Base-by-base conservation (phyloP, 1,140 invertebrate genomes). In the Drosophila sechellia region DNA sequence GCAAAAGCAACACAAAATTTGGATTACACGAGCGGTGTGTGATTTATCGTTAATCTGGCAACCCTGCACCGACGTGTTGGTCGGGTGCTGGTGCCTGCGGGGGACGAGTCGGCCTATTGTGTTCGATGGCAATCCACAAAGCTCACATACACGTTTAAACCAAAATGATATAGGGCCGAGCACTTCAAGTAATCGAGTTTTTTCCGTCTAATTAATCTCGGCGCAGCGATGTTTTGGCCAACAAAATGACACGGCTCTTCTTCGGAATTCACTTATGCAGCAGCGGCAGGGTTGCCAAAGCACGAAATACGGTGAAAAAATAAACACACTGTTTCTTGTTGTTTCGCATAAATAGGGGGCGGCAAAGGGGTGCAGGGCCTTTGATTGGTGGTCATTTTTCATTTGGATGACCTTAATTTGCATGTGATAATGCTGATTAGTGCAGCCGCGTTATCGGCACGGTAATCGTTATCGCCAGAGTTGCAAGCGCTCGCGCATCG, bases 341-440 rank as follows among this genome's bases (percentile, higher is more conserved):
- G 11, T 17, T 40, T 35, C 8, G 11, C 2, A 31, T 31, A 17
- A 5, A 13, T 13, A 35, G 25, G 15, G 22, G 49, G 15, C 46
- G 25, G 20, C 35, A 17, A 10, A 43, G 22, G 43, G 20, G 22
- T 15, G 37, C 27, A 22, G 11, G 22, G 25, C 35, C 27, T 31
- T 37, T 37, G 22, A n/a, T 50, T 34, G 49, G 10, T 37, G 49
- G 22, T 54, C 22, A 72, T 73, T 69, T 69, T 57, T 45, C n/a
- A 37, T 37, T 72, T 52, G 69, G 43, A 25, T 72, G 69, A 72
- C 65, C 69, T 71, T 72, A 72, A 72, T 72, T 71, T 71, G 69
- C 70, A 74, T 74, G 71, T 74, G 58, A 74, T 73, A 63, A 74
- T 64, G 58, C 37, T 59, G 70, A 63, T 74, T 50, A 72, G 54